phyloP scores from a whole-genome alignment of 2,888 invertebrate species.

The Heliconius hortense region DNA sequence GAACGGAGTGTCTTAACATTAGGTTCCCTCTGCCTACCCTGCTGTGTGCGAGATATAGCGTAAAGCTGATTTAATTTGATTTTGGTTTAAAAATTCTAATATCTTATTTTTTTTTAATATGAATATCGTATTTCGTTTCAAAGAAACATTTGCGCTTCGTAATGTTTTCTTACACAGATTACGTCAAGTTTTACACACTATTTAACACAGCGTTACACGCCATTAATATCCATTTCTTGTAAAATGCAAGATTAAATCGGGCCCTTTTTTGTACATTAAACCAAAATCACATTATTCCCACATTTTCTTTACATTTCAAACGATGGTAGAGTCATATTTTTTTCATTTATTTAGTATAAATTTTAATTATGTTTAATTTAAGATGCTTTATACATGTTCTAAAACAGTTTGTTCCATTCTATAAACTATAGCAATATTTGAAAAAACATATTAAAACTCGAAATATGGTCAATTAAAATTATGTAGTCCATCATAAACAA shows the following conservation, averaged over 20 bases:
- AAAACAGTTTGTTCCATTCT: not conserved
- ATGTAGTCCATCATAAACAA: not conserved
- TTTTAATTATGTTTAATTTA: not conserved
- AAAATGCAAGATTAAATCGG: conserved; percentile 27
- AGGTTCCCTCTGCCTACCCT: too few species aligned
- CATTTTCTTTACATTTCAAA: not conserved
- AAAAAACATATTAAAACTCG: not conserved
- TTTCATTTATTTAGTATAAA: too few species aligned
- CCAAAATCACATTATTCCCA: conserved; percentile 6
- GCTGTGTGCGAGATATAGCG: too few species aligned
- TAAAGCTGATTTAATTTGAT: too few species aligned
- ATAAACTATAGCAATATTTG: not conserved
- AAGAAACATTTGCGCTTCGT: conserved; percentile 32
- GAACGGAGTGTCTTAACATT: too few species aligned
- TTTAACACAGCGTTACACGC: conserved; percentile 37
- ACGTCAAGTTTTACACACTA: conserved; percentile 37
- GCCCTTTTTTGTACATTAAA: conserved; percentile 12
- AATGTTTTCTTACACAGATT: conserved; percentile 34
- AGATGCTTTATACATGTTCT: not conserved
- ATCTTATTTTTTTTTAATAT: not conserved
- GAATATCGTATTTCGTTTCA: conserved; percentile 19
- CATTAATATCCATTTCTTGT: conserved; percentile 37
- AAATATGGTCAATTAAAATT: not conserved
- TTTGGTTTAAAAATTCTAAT: too few species aligned
- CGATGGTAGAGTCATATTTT: not conserved